Base-by-base conservation (phyloP, 1,140 invertebrate species). In the Lamellibrachia luymesi region DNA sequence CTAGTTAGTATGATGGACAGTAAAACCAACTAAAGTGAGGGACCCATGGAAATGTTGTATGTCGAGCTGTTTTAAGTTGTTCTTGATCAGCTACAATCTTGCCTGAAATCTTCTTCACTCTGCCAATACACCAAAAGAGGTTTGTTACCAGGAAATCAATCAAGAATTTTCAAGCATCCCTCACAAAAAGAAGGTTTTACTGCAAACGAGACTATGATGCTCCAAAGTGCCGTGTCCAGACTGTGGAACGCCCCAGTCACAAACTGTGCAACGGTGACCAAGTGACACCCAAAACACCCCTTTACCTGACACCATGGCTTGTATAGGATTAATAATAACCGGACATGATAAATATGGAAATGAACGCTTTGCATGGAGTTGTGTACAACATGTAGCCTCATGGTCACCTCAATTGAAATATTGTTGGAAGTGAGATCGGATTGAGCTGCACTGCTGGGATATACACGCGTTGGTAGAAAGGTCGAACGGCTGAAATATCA, bases 171-270 rank as follows among this genome's bases (percentile, higher is more conserved):
- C 64, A 80, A 6, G 64, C 64, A 80, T 80, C 64, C 64, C 64
- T 80, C 64, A 80, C 64, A 80, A 80, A 80, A 80, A 80, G 64
- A 80, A 80, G 64, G 64, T 80, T 80, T 80, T 80, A 80, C 64
- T 80, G 64, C 64, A 80, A 22, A 80, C 5, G 64, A 8, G 64
- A 22, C 64, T 80, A 22, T 80, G 64, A 17, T 22, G 13, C 64
- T 80, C 64, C 25, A 80, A 10, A 80, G 64, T 80, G 17, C 25
- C 4, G 1, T 22, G 1, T 22, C 64, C 64, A 80, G 25, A 80
- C 64, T 80, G 64, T 17, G 64, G 64, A 80, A 22, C 13, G 17
- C 64, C 64, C 13, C 64, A 80, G 64, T 80, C 64, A 80, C 7
- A 80, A 80, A 80, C 64, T 8, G 64, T 80, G 64, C 64, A 80